Base-by-base conservation (phyloP, 1,140 invertebrate species). In the Galleria mellonella region DNA sequence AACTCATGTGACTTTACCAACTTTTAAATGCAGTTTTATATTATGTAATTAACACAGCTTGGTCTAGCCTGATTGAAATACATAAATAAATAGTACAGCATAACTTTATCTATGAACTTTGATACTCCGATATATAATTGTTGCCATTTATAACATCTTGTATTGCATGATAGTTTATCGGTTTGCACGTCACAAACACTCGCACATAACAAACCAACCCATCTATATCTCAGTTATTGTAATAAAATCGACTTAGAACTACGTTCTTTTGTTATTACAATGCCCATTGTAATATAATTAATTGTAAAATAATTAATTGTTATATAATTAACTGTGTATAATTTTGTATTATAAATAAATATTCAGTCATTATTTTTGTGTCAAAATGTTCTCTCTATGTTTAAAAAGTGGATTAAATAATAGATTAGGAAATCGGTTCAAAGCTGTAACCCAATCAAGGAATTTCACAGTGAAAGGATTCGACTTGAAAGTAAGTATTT, bases 401-500 rank as follows among this genome's bases (percentile, higher is more conserved):
- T 55, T 59, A n/a, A 55, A 43, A 37, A 28, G 39, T 45, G 50
- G 31, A 29, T 14, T 43, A 32, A 40, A 32, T 32, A 45, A 44
- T 32, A 30, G 44, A 9, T 48, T 51, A 36, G 29, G 13, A 11
- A 12, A 17, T 23, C 31, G 29, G 11, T 28, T 23, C 9, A 15
- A 30, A 36, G 27, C 8, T 32, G 13, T 29, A 28, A 45, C 36
- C 33, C 28, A 35, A 35, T 47, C 28, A 39, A 41, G 63, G 43
- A 54, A 48, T 42, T 60, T 58, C 30, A 59, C 49, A 31, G 56
- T 63, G 14, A 43, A 54, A 43, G 54, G 30, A 14, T 13, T 28
- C 33, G 31, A 62, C 36, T 45, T 53, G 23, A 55, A 32, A 47
- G 67, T 71, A 38, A 71, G 67, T 62, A 59, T 27, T 12, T 45